Conservation (phyloP, 2,797 vertebrate species). For the Hoplostethus atlanticus region DNA sequence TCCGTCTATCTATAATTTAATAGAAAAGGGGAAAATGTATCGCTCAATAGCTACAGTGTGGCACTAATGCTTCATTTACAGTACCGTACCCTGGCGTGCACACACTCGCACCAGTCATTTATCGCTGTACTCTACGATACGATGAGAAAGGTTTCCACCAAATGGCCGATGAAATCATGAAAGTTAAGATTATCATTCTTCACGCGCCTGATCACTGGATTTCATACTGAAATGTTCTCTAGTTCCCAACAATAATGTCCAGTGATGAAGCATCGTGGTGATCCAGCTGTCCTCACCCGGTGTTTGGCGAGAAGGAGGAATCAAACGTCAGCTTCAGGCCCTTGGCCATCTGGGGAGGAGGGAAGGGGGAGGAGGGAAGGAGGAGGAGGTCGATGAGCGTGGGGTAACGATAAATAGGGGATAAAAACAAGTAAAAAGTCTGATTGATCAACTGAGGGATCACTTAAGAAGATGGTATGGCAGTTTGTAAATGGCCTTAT, state of each 20-base stretch:
- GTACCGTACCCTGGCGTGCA: too few species aligned
- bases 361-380: slow-evolving; percentile 48
- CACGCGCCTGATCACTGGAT: neutral
- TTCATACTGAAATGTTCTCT: neutral
- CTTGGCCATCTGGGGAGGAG: slow-evolving; percentile 86
- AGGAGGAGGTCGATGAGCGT: neutral
- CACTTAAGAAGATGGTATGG: neutral
- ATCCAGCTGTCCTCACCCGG: slow-evolving; percentile 87
- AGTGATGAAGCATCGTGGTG: neutral
- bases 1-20: too few species aligned
- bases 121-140: too few species aligned
- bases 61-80: too few species aligned
- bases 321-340: slow-evolving; percentile 97
- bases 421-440: neutral
- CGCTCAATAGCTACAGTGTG: too few species aligned
- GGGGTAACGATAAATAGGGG: neutral
- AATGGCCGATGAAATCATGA: neutral
- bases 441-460: neutral
- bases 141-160: neutral
- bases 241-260: neutral
- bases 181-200: neutral
- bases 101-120: too few species aligned
- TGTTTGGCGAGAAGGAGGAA: slow-evolving; percentile 97
- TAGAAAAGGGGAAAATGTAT: too few species aligned
- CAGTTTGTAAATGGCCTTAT: neutral